Conservation (phyloP, 2,888 invertebrate species). For the Alcis repandata region DNA sequence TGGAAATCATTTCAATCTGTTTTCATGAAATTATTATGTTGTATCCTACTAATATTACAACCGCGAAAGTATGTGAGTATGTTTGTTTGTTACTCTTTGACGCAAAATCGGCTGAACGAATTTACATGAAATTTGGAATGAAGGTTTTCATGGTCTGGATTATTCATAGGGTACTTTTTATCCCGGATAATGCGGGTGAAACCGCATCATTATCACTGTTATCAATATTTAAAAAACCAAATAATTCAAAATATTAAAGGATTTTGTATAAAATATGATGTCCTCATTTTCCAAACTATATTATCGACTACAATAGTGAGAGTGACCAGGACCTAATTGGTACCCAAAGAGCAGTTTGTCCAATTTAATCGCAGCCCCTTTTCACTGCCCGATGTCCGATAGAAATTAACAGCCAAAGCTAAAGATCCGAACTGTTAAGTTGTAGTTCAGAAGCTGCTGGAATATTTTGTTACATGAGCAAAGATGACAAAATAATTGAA, state of each 20-base stretch:
- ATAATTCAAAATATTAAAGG: background rate
- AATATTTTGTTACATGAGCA: slow-evolving; percentile 22
- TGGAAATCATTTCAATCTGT: no score
- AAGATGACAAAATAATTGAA: background rate
- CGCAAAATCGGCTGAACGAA: no score
- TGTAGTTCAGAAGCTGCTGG: slow-evolving; percentile 24
- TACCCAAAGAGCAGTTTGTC: slow-evolving; percentile 33
- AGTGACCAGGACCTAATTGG: slow-evolving; percentile 22
- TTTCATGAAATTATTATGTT: no score
- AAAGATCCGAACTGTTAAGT: slow-evolving; percentile 26
- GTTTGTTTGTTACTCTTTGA: no score
- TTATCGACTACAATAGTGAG: background rate
- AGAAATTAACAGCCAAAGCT: slow-evolving; percentile 42
- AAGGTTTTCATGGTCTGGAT: no score
- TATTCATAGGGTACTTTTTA: no score
- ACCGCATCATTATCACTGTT: no score
- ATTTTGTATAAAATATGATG: background rate
- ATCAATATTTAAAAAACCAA: no score
- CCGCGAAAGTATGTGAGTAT: no score
- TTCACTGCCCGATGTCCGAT: slow-evolving; percentile 37
- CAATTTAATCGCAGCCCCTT: slow-evolving; percentile 39
- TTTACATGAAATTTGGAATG: no score
- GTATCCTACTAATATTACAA: no score
- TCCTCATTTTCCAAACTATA: background rate
- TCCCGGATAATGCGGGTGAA: no score